Conservation (phyloP, 2,797 vertebrate species). For the Apogon talboti region DNA sequence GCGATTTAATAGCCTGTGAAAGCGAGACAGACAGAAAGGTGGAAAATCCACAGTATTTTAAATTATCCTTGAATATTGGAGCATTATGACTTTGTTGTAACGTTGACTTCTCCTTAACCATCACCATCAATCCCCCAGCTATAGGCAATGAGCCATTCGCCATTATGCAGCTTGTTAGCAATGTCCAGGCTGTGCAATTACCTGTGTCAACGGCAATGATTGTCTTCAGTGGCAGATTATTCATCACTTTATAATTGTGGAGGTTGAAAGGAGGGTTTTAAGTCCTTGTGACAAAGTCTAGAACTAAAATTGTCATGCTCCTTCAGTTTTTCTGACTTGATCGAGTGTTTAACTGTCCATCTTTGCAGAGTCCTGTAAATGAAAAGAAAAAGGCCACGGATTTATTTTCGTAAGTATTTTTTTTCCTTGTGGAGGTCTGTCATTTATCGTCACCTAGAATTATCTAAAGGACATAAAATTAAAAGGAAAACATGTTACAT, state of each 20-base stretch:
- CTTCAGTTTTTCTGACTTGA: not conserved
- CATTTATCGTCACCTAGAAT: not conserved
- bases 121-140: conserved; percentile 77
- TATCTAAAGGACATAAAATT: not conserved
- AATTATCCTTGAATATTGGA: conserved; percentile 76
- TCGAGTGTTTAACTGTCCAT: not conserved
- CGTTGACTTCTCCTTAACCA: conserved; percentile 74
- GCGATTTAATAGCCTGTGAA: conserved; percentile 80
- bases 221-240: conserved; percentile 74
- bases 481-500: no score
- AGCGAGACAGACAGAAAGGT: conserved; percentile 62
- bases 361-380: not conserved
- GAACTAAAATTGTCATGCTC: not conserved
- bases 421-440: not conserved
- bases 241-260: conserved; percentile 72
- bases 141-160: conserved; percentile 79
- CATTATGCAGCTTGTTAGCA: conserved; percentile 83
- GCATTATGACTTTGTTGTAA: conserved; percentile 78
- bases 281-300: conserved; percentile 1
- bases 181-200: conserved; percentile 83
- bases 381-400: not conserved
- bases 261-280: conserved; percentile 53
- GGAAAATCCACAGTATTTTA: conserved; percentile 69
- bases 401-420: not conserved
- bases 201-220: conserved; percentile 79